A percentile compares a stretch with the other conserved stretches of the same genome.
Evolutionary conservation across 2,888 invertebrate species (phyloP).

Genomic region (Eilema depressum): DNA sequence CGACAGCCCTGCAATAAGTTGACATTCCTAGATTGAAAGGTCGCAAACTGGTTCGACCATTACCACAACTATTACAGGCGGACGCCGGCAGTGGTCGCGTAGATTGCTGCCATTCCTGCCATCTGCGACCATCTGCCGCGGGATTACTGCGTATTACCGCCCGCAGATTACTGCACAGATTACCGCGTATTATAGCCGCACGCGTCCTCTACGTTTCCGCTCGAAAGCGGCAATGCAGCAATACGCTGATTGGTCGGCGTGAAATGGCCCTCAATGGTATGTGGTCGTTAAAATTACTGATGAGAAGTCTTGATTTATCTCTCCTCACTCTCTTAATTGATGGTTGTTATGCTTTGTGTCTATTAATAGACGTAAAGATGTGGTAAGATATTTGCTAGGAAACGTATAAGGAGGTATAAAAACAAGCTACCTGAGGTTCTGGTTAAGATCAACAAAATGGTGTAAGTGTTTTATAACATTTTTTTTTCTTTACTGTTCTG

Average conservation of each 20-base stretch:
- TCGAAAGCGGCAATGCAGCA: slow-evolving; percentile 49
- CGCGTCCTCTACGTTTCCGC: slow-evolving; percentile 62
- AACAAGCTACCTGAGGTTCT: not conserved
- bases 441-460: not conserved
- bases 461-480: not conserved
- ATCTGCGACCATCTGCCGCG: slow-evolving; percentile 58
- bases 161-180: slow-evolving; percentile 62
- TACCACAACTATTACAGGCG: slow-evolving; percentile 65
- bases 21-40: slow-evolving; percentile 72
- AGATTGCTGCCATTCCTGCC: slow-evolving; percentile 65
- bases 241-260: slow-evolving; percentile 46
- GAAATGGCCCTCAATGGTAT: slow-evolving; percentile 47
- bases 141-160: slow-evolving; percentile 55
- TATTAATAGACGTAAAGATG: not conserved
- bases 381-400: not conserved
- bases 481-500: no score
- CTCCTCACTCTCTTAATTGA: slow-evolving; percentile 24
- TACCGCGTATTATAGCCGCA: slow-evolving; percentile 69
- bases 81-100: slow-evolving; percentile 67
- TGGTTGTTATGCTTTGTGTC: slow-evolving; percentile 14
- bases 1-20: slow-evolving; percentile 56
- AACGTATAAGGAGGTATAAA: not conserved
- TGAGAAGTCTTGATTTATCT: slow-evolving; percentile 27
- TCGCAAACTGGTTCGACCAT: slow-evolving; percentile 69
- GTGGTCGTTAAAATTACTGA: slow-evolving; percentile 39